Base-by-base conservation (phyloP, 2,113 vertebrate species). In the cattle (Bos taurus) region DNA sequence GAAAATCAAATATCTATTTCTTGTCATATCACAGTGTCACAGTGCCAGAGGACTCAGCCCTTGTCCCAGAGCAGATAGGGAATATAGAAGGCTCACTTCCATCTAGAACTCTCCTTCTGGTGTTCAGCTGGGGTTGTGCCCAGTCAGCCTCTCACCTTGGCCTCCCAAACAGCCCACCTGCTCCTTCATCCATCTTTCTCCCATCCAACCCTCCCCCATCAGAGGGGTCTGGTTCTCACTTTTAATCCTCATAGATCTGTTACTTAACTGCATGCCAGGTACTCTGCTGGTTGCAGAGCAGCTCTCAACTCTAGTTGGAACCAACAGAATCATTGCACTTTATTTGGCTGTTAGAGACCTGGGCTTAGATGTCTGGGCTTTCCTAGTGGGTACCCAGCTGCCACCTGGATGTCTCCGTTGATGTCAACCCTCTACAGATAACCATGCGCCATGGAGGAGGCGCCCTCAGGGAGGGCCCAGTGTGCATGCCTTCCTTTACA, bases 391-490 rank as follows among this genome's bases (percentile, higher is more conserved):
- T 17, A 5, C 25, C 36, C 30, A 62, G 19, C 1, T 0, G 43
- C 56, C 43, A 26, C 26, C 59, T 19, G 13, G n/a, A 11, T 13
- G 15, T n/a, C 46, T 46, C 40, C 46, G 2, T 6, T 5, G 80
- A 88, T 13, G 16, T 33, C 26, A 40, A 16, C 23, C 77, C 17
- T 94, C n/a, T 62, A 36, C 11, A 33, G 28, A 4, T 2, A 48
- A 17, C 33, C n/a, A 40, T 2, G 10, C 4, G 8, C 50, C 12
- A 4, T 40, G 46, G 10, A 90, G 54, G 77, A 17, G 17, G 48
- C 0, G 0, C 23, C n/a, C 36, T 1, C 17, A 19, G 2, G 33
- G 48, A 25, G 48, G 9, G 7, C 62, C 26, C 30, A 3, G n/a
- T 0, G 8, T 6, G 17, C 59, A 21, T 83, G 52, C 12, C 26